Base-by-base conservation (phyloP, 2,888 invertebrate genomes). In the Ptychoptera contaminata region DNA sequence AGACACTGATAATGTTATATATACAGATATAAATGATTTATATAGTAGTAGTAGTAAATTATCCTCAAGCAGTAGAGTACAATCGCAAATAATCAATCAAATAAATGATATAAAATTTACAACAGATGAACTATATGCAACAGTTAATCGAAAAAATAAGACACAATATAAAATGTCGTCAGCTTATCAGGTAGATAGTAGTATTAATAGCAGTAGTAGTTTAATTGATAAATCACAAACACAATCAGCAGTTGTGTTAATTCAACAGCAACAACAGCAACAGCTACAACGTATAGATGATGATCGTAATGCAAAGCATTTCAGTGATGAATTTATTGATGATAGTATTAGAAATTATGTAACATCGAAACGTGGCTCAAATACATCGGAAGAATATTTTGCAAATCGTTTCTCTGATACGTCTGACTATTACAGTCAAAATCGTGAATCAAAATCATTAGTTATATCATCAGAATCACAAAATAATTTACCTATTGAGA, bases 311-410 rank as follows among this genome's bases (percentile, higher is more conserved):
- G 60, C 59, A 42, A 63, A 64, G 45, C 65, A 65, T 47, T 58
- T 63, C 39, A 64, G 64, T 42, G 62, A 65, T 53, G 64, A 65
- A 47, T 66, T 65, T 47, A 62, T 65, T 46, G 66, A 66, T 53
- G 60, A 65, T 48, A 55, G 58, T 1, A 65, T 65, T 43, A 49
- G 64, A 23, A 60, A 62, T 40, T 61, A 63, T 42, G 58, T 60
- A 0, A 51, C 60, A 6, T 58, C 60, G 30, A 64, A 62, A 48
- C 31, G 32, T 40, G 16, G 16, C 3, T 32, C 31, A 40, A 40
- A 32, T 32, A 40, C 40, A 15, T 35, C 42, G 10, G 41, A 41
- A 14, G 47, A 47, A 39, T 44, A 41, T 34, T 41, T 37, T 44
- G 36, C 44, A 39, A 36, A 43, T 37, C 43, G 43, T 16, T 43